A percentile compares a stretch with the other conserved stretches of the same genome.
phyloP scores from a whole-genome alignment of 2,888 invertebrate genomes.

The Lordiphosa andalusiaca region DNA sequence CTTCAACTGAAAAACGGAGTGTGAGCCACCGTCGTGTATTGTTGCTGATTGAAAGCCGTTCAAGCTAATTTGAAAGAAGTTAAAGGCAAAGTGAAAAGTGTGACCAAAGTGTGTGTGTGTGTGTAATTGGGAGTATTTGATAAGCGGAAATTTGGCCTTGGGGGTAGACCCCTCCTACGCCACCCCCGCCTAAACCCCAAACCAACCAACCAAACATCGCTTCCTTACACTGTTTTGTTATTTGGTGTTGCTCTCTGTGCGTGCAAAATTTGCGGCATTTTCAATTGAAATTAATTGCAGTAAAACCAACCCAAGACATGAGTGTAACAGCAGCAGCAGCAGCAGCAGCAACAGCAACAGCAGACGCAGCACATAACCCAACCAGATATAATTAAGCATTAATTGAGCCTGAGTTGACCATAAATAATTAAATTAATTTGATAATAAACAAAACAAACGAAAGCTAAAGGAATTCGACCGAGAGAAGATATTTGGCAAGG shows the following conservation, averaged over 20 bases:
- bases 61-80: constrained; percentile 19
- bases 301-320: constrained; percentile 11
- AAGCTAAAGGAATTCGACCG: too few species aligned
- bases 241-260: constrained; percentile 4
- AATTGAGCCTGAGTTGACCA: constrained; percentile 31
- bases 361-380: constrained; percentile 1
- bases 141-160: constrained; percentile 3
- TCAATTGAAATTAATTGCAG: constrained; percentile 39
- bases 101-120: constrained; percentile 55
- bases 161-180: constrained; percentile 11
- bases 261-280: constrained; percentile 28
- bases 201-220: too few species aligned
- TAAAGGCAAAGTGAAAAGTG: constrained; percentile 30
- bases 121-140: constrained; percentile 21
- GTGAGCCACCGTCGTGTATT: too few species aligned
- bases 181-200: too few species aligned
- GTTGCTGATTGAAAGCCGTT: too few species aligned
- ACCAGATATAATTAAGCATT: constrained; percentile 41
- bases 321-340: not conserved
- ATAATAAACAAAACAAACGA: too few species aligned
- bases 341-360: not conserved
- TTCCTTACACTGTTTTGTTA: constrained; percentile 15
- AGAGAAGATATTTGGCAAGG: too few species aligned
- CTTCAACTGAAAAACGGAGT: too few species aligned
- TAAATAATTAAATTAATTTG: too few species aligned